Evolutionary conservation across 2,113 vertebrate species (phyloP).

Genomic region (Melozone crissalis): DNA sequence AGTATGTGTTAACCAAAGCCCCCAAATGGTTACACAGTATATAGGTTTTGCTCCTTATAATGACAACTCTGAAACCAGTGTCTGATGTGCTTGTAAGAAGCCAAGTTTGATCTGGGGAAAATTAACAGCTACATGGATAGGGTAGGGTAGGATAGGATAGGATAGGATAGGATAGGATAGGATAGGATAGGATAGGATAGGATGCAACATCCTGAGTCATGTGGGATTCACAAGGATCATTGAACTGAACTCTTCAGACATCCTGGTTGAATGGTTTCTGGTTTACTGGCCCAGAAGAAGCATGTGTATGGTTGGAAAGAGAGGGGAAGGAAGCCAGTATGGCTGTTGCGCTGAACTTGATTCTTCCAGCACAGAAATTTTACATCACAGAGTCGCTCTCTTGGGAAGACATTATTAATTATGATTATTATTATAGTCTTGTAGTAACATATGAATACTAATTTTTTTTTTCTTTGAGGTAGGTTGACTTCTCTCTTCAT

Average conservation of each 20-base stretch:
- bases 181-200: not conserved
- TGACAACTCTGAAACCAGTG: not conserved
- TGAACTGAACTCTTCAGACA: not conserved
- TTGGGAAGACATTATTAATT: slow-evolving; percentile 32
- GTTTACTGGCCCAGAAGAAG: not conserved
- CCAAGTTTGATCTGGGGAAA: not conserved
- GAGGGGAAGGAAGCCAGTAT: not conserved
- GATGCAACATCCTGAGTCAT: not conserved
- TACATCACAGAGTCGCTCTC: not conserved
- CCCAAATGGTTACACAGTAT: not conserved
- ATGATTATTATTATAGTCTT: slow-evolving; percentile 35
- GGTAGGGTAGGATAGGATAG: not conserved
- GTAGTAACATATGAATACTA: slow-evolving; percentile 14
- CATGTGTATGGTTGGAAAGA: not conserved
- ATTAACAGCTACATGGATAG: not conserved
- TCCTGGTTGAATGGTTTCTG: not conserved
- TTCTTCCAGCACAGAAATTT: not conserved
- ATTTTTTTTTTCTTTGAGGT: slow-evolving; percentile 23
- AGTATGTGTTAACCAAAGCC: not conserved
- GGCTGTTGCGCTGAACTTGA: not conserved
- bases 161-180: not conserved
- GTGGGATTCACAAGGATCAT: not conserved
- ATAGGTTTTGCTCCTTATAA: not conserved
- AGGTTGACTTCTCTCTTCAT: slow-evolving; percentile 29
- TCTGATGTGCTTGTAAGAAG: not conserved